These are phyloP conservation scores for Shinisaurus crocodilurus DNA, from an alignment of 2,113 vertebrate genomes.

Conservation along the genomic window DNA sequence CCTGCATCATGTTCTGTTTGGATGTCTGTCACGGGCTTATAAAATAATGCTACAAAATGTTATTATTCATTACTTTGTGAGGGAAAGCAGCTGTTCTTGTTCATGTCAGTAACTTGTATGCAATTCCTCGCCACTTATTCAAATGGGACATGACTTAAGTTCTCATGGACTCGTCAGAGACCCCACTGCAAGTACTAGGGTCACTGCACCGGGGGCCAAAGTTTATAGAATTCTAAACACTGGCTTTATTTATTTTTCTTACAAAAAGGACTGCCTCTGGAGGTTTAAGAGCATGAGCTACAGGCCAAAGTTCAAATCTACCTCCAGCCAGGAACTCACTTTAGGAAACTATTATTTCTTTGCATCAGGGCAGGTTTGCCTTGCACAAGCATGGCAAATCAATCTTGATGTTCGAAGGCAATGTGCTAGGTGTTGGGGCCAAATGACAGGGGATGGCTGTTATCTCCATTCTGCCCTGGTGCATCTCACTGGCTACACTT, in stretches of 20 bases:
- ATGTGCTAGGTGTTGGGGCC: not conserved
- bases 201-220: not conserved
- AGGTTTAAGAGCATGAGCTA: not conserved
- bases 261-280: not conserved
- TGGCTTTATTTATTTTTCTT: not conserved
- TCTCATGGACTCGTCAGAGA: not conserved
- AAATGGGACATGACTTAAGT: not conserved
- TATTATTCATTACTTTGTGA: conserved; percentile 14
- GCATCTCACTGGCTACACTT: not conserved
- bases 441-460: not conserved
- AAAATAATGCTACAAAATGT: conserved; percentile 1
- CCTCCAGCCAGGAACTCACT: not conserved
- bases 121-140: not conserved
- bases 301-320: not conserved
- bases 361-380: not conserved
- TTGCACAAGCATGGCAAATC: not conserved
- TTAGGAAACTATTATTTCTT: not conserved
- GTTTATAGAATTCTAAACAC: not conserved
- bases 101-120: not conserved
- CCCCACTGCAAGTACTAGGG: not conserved
- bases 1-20: not conserved
- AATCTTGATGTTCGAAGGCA: not conserved
- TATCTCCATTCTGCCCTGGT: not conserved
- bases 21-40: not conserved
- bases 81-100: not conserved